phyloP scores from a whole-genome alignment of 2,113 vertebrate genomes.

The Nerophis ophidion region DNA sequence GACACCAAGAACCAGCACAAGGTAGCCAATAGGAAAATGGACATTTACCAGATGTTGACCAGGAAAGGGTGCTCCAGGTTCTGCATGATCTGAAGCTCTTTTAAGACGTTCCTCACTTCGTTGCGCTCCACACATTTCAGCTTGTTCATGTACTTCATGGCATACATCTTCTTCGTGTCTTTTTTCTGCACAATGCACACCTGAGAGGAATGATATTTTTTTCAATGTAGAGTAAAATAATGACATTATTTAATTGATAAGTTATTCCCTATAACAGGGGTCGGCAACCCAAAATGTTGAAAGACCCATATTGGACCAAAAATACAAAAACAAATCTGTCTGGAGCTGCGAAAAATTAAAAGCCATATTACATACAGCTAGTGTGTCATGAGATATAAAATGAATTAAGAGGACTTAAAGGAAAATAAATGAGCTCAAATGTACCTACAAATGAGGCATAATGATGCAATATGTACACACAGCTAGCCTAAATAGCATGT shows the following conservation, averaged over 20 bases:
- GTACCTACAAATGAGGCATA: no score
- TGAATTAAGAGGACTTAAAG: no score
- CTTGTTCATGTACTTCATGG: conserved; percentile 99
- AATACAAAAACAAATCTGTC: no score
- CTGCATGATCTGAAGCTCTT: conserved; percentile 97
- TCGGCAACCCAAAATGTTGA: no score
- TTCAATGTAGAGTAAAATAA: not conserved
- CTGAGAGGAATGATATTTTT: conserved; percentile 52
- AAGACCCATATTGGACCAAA: no score
- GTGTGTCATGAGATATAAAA: no score
- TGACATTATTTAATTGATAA: not conserved
- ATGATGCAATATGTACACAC: no score
- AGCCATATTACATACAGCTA: no score
- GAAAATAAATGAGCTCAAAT: no score
- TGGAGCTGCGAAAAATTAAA: no score
- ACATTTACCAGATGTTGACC: conserved; percentile 91
- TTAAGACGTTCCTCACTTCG: conserved; percentile 94
- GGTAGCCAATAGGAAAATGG: not conserved
- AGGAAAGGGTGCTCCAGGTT: conserved; percentile 93
- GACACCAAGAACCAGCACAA: not conserved
- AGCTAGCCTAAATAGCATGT: no score
- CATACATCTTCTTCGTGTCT: conserved; percentile 97
- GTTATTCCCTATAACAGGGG: not conserved
- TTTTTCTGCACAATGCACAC: conserved; percentile 98
- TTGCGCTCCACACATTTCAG: conserved; percentile 93